These are phyloP conservation scores for Meda fulgida DNA, from an alignment of 2,797 vertebrate species.

Conservation along the genomic window DNA sequence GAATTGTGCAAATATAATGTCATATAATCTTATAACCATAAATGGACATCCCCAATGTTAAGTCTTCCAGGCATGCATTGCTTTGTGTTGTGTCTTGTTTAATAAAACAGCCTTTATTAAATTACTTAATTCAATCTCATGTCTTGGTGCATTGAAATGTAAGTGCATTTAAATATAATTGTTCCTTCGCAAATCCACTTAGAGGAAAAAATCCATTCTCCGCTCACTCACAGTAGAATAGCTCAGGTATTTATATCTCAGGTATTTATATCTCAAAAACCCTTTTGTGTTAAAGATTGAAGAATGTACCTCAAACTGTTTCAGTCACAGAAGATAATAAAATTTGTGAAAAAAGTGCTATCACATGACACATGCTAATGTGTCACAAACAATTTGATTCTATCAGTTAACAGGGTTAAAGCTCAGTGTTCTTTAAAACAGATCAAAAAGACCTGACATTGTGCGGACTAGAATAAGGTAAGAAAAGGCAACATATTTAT, in stretches of 20 bases:
- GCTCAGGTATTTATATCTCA: background rate
- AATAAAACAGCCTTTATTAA: constrained; percentile 32
- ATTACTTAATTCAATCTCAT: constrained; percentile 44
- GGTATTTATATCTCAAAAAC: constrained; percentile 38
- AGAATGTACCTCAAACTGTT: constrained; percentile 13
- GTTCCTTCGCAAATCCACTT: constrained; percentile 46
- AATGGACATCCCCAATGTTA: background rate
- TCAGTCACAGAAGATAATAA: constrained; percentile 15
- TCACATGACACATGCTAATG: constrained; percentile 30
- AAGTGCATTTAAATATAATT: constrained; percentile 11
- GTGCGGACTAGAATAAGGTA: background rate
- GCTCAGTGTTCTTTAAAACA: background rate
- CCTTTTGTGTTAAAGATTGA: constrained; percentile 43
- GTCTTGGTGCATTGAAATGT: constrained; percentile 18
- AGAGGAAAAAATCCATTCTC: constrained; percentile 24
- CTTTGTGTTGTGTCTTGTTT: constrained; percentile 4
- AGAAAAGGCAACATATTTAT: background rate
- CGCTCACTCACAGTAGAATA: constrained; percentile 22
- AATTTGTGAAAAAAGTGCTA: background rate
- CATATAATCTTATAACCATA: constrained; percentile 4
- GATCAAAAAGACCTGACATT: background rate
- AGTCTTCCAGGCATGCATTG: constrained; percentile 9
- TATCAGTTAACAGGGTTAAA: background rate
- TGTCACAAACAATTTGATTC: background rate
- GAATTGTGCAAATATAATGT: constrained; percentile 12